Percentiles rank a stretch among this genome's conserved stretches.
Conservation (phyloP, 2,797 vertebrate genomes). For the Artibeus jamaicensis region DNA sequence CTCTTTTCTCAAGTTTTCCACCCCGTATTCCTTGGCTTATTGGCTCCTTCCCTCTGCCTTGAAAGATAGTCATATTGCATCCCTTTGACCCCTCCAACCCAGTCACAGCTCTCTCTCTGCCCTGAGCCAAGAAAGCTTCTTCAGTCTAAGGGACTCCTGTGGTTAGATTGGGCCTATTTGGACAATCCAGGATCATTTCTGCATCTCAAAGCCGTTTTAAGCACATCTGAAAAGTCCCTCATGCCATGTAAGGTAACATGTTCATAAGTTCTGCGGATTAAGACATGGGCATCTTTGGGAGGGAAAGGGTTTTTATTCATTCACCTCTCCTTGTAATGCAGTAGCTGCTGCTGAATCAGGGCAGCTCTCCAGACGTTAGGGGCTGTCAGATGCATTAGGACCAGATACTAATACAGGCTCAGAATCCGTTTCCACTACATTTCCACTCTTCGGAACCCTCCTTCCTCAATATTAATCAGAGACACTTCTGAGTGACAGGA, state of each 20-base stretch:
- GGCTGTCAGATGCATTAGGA: fast-evolving
- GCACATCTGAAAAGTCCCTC: not conserved
- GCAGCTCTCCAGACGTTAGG: not conserved
- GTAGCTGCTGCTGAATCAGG: not conserved
- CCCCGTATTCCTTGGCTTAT: not conserved
- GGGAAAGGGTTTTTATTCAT: fast-evolving
- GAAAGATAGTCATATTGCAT: not conserved
- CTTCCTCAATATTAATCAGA: not conserved
- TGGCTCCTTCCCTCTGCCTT: not conserved
- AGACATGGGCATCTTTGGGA: not conserved
- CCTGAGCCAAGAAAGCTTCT: not conserved
- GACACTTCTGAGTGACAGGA: not conserved
- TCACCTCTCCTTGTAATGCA: not conserved
- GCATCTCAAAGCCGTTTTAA: not conserved
- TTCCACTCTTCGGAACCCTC: not conserved
- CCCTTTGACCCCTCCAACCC: not conserved
- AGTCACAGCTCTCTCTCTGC: not conserved
- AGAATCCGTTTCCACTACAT: no score
- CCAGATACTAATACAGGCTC: no score
- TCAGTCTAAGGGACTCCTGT: not conserved
- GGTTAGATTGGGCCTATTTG: not conserved
- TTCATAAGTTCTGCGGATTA: not conserved
- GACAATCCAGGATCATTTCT: not conserved
- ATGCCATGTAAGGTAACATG: no score
- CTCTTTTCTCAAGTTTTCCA: not conserved